phyloP scores from a whole-genome alignment of 2,888 invertebrate genomes.

The Bellardia bayeri region DNA sequence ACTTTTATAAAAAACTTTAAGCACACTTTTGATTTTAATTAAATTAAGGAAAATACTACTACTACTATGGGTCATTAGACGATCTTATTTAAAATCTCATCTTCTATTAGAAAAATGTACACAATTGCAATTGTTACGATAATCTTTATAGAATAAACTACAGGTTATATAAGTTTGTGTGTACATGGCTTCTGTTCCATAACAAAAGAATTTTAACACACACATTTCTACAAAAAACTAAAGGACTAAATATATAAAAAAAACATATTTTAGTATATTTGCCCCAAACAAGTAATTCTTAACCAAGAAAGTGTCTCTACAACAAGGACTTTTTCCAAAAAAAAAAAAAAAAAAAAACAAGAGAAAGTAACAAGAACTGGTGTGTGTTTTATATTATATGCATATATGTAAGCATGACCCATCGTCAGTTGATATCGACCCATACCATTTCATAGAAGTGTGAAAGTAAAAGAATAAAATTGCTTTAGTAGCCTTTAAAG shows the following conservation, averaged over 20 bases:
- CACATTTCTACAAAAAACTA: constrained; percentile 9
- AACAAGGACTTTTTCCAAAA: background rate
- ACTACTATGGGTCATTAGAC: constrained; percentile 2
- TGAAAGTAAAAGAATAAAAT: constrained; percentile 24
- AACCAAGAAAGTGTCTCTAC: background rate
- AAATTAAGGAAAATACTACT: background rate
- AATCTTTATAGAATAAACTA: constrained; percentile 35
- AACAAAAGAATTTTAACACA: constrained; percentile 14
- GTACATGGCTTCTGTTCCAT: background rate
- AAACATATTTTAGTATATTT: constrained; percentile 40
- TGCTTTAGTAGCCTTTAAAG: constrained; percentile 73
- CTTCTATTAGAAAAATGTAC: background rate
- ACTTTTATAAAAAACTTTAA: background rate
- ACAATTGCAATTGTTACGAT: background rate
- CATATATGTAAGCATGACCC: background rate
- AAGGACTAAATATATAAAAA: constrained; percentile 7
- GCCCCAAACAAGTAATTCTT: constrained; percentile 6
- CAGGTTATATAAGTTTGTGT: constrained; percentile 11
- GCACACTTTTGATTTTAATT: background rate
- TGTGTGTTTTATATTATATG: constrained; percentile 4
- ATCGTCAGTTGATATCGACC: background rate
- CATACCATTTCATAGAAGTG: too few relatives aligned
- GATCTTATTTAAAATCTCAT: constrained; percentile 20
- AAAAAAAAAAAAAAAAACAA: constrained; percentile 28
- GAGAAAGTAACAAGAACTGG: constrained; percentile 24